Evolutionary conservation across 2,888 invertebrate genomes (phyloP).

Genomic region (Linnaemya tessellans): DNA sequence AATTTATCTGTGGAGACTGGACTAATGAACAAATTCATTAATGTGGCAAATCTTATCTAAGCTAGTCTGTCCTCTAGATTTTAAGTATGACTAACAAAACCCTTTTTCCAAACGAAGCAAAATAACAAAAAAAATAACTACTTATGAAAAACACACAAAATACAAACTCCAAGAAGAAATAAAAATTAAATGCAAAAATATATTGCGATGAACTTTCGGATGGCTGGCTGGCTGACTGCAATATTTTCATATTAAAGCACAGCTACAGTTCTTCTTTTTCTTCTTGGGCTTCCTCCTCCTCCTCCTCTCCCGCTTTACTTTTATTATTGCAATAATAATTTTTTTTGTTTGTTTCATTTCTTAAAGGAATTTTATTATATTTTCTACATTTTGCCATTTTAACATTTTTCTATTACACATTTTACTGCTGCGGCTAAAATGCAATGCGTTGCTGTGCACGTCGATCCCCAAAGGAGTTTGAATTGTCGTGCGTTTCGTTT

Average conservation of each 20-base stretch:
- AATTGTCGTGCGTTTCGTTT: conserved; percentile 62
- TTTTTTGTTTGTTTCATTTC: conserved; percentile 21
- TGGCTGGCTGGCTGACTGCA: conserved; percentile 13
- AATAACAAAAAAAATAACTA: not conserved
- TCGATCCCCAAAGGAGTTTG: conserved; percentile 61
- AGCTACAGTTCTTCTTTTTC: not conserved
- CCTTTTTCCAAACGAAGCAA: not conserved
- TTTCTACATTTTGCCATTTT: conserved; percentile 41
- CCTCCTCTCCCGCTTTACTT: not conserved
- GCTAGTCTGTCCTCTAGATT: conserved; percentile 30
- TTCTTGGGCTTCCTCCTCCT: not conserved
- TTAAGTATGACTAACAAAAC: not conserved
- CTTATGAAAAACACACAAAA: conserved; percentile 39
- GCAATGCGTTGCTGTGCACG: conserved; percentile 2
- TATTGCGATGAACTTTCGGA: conserved; percentile 35
- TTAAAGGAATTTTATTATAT: conserved; percentile 66
- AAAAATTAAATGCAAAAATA: conserved; percentile 33
- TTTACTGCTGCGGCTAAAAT: conserved; percentile 25
- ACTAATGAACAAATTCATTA: conserved; percentile 73
- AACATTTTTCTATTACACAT: conserved; percentile 50
- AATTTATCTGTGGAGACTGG: conserved; percentile 60
- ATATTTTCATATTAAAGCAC: not conserved
- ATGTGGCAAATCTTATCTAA: conserved; percentile 69
- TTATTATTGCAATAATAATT: conserved; percentile 16
- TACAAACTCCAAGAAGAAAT: not conserved